Evolutionary conservation across 2,113 vertebrate species (phyloP).

Genomic region (Ptyas mucosa): DNA sequence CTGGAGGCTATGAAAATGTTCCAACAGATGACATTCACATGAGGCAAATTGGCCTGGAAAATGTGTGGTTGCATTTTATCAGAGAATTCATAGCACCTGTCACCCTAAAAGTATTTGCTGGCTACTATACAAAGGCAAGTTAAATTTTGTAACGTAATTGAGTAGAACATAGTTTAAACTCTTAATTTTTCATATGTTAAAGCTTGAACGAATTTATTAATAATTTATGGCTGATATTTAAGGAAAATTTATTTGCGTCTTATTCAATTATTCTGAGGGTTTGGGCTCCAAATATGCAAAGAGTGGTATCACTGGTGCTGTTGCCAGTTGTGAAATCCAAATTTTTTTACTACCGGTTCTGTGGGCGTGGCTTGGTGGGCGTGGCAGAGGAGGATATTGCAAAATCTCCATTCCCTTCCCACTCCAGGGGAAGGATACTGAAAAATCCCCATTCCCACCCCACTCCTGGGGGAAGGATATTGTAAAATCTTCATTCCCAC

Average conservation of each 20-base stretch:
- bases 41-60: slow-evolving; percentile 88
- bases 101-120: slow-evolving; percentile 93
- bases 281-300: not conserved
- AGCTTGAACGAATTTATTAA: not conserved
- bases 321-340: not conserved
- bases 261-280: not conserved
- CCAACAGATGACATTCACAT: slow-evolving; percentile 98
- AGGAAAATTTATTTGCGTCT: not conserved
- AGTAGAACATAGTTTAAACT: not conserved
- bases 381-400: no score
- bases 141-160: not conserved
- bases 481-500: no score
- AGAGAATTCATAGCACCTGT: slow-evolving; percentile 95
- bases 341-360: no score
- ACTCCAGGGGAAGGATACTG: no score
- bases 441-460: no score
- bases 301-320: not conserved
- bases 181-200: not conserved
- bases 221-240: not conserved
- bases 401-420: no score
- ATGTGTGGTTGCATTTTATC: slow-evolving; percentile 97
- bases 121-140: slow-evolving; percentile 94
- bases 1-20: slow-evolving; percentile 96
- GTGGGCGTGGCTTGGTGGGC: no score
- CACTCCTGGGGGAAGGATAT: no score